Conservation (phyloP, 2,113 vertebrate genomes). For the Aix galericulata region DNA sequence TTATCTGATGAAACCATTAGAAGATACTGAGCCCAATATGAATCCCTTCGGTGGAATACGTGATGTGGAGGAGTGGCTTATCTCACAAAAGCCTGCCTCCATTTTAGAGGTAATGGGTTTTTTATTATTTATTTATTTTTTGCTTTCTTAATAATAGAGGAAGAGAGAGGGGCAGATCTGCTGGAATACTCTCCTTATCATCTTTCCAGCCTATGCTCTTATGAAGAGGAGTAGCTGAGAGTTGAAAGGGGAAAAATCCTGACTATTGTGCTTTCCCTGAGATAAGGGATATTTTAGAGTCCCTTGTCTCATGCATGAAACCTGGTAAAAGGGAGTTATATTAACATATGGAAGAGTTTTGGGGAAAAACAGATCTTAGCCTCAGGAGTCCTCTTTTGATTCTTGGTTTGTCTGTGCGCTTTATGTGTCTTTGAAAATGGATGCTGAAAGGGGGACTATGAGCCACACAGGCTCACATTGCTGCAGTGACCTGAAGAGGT, state of each 20-base stretch:
- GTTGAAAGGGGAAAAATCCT: constrained; percentile 55
- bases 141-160: background rate
- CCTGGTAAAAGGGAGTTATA: constrained; percentile 20
- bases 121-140: constrained; percentile 44
- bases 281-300: constrained; percentile 57
- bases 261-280: constrained; percentile 51
- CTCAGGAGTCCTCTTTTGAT: constrained; percentile 52
- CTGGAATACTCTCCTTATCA: constrained; percentile 26
- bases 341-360: constrained; percentile 55
- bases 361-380: constrained; percentile 9
- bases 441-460: background rate
- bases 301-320: constrained; percentile 41
- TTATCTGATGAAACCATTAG: constrained; percentile 58
- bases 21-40: constrained; percentile 13
- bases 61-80: constrained; percentile 17
- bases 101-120: constrained; percentile 35
- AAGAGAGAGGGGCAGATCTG: constrained; percentile 36
- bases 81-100: constrained; percentile 40
- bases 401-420: constrained; percentile 1
- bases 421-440: constrained; percentile 37
- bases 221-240: constrained; percentile 19
- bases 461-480: background rate
- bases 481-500: constrained; percentile 39
- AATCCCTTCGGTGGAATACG: background rate
- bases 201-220: constrained; percentile 28